phyloP scores from a whole-genome alignment of 2,888 invertebrate genomes.

The Hydropsyche betteni region DNA sequence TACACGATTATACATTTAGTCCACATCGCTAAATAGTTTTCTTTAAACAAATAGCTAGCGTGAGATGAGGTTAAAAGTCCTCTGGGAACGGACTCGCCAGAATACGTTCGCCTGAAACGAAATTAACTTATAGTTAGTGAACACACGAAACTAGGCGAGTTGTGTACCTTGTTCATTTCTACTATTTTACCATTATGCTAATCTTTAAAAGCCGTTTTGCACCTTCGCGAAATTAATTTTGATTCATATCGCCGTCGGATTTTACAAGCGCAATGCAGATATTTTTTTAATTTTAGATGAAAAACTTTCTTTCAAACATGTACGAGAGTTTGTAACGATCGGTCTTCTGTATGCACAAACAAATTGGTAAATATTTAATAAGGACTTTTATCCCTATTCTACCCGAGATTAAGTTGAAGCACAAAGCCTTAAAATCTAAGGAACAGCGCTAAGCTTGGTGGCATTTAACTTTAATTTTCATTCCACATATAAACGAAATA shows the following conservation, averaged over 20 bases:
- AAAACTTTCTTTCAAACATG: too few relatives aligned
- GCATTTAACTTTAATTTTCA: background rate
- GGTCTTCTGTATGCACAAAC: too few relatives aligned
- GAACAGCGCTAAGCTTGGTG: slow-evolving; percentile 8
- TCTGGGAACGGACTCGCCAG: background rate
- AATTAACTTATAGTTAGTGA: slow-evolving; percentile 9
- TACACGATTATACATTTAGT: slow-evolving; percentile 30
- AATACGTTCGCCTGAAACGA: slow-evolving; percentile 15
- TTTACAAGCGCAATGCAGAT: background rate
- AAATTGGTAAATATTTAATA: slow-evolving; percentile 12
- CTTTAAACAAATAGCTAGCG: background rate
- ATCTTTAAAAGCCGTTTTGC: background rate
- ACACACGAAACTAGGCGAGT: background rate
- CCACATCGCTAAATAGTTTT: slow-evolving; percentile 27
- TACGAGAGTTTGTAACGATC: too few relatives aligned
- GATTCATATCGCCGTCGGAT: background rate
- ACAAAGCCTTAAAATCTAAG: slow-evolving; percentile 13
- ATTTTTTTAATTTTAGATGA: too few relatives aligned
- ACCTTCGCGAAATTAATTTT: background rate
- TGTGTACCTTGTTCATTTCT: background rate
- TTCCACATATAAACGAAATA: background rate
- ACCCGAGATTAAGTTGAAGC: slow-evolving; percentile 19
- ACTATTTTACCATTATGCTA: background rate
- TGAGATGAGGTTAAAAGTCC: slow-evolving; percentile 15
- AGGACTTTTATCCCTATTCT: slow-evolving; percentile 10